Evolutionary conservation across 2,888 invertebrate species (phyloP).

Genomic region (Pterobdella sp.): DNA sequence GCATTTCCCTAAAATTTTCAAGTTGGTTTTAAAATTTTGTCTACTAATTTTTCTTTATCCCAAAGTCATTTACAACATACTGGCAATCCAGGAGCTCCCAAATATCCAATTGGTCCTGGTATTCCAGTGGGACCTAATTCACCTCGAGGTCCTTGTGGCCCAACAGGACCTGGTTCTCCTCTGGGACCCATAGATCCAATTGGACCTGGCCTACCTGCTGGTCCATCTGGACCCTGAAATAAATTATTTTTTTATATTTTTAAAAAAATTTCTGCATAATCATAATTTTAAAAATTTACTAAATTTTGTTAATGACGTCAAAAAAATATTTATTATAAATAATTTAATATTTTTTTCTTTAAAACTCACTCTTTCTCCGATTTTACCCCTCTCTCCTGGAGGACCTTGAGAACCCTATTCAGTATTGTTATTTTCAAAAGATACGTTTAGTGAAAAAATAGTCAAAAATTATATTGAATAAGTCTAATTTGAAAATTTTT

Average conservation of each 20-base stretch:
- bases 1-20: slow-evolving; percentile 29
- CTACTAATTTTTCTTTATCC: background rate
- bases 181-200: slow-evolving; percentile 44
- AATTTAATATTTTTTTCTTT: background rate
- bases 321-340: background rate
- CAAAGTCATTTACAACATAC: slow-evolving; percentile 21
- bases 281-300: background rate
- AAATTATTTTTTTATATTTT: too few species aligned
- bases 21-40: background rate
- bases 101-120: slow-evolving; percentile 42
- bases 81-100: slow-evolving; percentile 36
- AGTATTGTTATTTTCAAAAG: too few species aligned
- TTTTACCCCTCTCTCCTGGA: slow-evolving; percentile 46
- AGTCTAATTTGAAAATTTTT: background rate
- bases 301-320: background rate
- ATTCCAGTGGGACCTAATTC: slow-evolving; percentile 31
- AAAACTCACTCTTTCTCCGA: slow-evolving; percentile 37
- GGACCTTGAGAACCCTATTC: slow-evolving; percentile 42
- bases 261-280: too few species aligned
- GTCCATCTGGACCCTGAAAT: slow-evolving; percentile 29
- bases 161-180: slow-evolving; percentile 50
- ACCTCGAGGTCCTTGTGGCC: slow-evolving; percentile 50
- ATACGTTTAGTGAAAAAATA: background rate
- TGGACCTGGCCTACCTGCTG: slow-evolving; percentile 31
- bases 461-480: background rate